Base-by-base conservation (phyloP, 2,797 vertebrate species). In the Paramormyrops hopkinsi region DNA sequence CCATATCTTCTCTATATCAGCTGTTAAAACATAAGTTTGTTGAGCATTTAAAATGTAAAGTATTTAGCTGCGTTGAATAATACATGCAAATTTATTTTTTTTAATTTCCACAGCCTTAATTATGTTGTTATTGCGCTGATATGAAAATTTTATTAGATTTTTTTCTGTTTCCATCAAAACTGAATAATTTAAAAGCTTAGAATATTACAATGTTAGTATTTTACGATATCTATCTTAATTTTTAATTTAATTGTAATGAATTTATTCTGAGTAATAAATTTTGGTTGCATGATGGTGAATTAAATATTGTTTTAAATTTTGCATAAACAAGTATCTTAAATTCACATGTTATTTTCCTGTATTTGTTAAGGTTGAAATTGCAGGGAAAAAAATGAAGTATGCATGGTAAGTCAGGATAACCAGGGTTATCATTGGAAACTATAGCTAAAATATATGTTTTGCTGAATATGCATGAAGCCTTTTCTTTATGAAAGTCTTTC, bases 401-500 rank as follows among this genome's bases (percentile, higher is more conserved):
- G 41, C 7, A 82, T 82, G 14, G 22, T 83, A 8, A 85, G 46
- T 51, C 8, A 50, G 44, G 48, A 51, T 51, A 51, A 1, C 44
- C 44, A 48, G 4, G 46, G 82, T 84, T n/a, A 89, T 85, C 19
- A 6, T 46, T 69, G n/a, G 48, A 86, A 86, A 56, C 2, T 69
- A 73, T 6, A n/a, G 48, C 14, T 56, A 29, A 83, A 90, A 83
- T 9, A 41, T 54, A 22, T 51, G 17, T 41, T 33, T 50, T 88
- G 44, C 2, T 11, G 2, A 83, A 51, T 65, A 88, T 83, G 41
- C 25, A 87, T 56, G 12, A 19, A 12, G 19, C 56, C 29, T 6
- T 76, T 69, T 87, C 37, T 14, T 37, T 19, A 44, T 48, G 54
- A 91, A 51, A 83, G 85, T 56, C 85, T 89, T 87, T 50, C 87